Evolutionary conservation across 2,113 vertebrate species (phyloP).

Genomic region (Bubo scandiacus): DNA sequence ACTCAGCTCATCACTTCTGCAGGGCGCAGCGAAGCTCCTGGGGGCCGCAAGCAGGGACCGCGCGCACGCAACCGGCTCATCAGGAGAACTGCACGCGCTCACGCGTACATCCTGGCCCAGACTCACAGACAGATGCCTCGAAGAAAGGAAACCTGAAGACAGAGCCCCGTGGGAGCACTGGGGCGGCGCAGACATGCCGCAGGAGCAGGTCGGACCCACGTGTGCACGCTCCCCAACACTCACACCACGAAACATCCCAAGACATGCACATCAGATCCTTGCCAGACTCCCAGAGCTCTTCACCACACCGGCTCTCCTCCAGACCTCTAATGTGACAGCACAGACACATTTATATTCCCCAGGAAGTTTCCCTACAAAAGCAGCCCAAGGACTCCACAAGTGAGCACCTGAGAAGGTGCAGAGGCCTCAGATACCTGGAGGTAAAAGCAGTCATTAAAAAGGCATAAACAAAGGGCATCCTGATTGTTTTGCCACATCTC

Average conservation of each 20-base stretch:
- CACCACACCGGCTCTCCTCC: not conserved
- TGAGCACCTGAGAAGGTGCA: not conserved
- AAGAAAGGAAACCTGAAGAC: not conserved
- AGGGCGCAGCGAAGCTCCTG: accelerated
- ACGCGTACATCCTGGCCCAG: not conserved
- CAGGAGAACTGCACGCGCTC: not conserved
- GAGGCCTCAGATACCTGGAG: not conserved
- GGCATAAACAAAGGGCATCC: conserved; percentile 59
- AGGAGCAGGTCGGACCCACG: accelerated
- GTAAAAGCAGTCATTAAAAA: conserved; percentile 56
- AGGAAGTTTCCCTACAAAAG: not conserved
- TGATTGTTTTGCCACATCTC: not conserved
- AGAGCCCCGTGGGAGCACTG: not conserved
- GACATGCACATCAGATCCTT: not conserved
- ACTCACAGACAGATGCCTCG: not conserved
- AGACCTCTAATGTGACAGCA: not conserved
- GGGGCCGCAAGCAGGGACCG: not conserved
- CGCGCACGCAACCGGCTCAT: not conserved
- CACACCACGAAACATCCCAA: not conserved
- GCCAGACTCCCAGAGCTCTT: not conserved
- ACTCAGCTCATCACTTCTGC: not conserved
- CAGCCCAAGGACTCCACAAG: not conserved
- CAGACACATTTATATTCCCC: not conserved
- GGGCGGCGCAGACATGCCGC: accelerated
- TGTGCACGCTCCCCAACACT: accelerated